Conservation (phyloP, 2,888 invertebrate genomes). For the Helicoverpa assulta region DNA sequence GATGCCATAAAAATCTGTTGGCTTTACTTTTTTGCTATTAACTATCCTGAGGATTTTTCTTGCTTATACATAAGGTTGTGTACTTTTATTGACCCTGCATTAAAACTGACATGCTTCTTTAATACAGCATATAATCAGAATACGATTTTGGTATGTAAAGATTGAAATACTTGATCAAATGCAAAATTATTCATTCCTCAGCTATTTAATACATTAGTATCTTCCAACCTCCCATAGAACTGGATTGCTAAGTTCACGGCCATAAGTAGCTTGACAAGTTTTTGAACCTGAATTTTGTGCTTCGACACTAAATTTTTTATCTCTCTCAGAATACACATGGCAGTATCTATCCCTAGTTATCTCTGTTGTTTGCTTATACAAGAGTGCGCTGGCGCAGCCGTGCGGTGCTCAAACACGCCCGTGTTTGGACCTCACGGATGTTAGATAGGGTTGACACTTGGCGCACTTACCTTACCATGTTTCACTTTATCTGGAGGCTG, state of each 20-base stretch:
- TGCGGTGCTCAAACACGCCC: constrained; percentile 75
- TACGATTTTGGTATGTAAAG: neutral
- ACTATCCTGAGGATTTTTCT: neutral
- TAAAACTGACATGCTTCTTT: neutral
- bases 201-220: constrained; percentile 1
- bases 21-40: constrained; percentile 8
- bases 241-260: neutral
- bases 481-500: constrained; percentile 16
- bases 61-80: neutral
- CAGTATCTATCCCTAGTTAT: constrained; percentile 64
- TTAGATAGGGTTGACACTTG: constrained; percentile 71
- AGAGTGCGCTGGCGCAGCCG: constrained; percentile 71
- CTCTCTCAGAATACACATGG: constrained; percentile 21
- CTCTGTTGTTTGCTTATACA: constrained; percentile 77
- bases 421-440: constrained; percentile 80
- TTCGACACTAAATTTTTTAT: constrained; percentile 6
- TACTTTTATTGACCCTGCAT: no score
- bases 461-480: constrained; percentile 28
- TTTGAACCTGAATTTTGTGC: neutral
- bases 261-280: neutral
- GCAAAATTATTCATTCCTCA: neutral
- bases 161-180: neutral
- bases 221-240: neutral
- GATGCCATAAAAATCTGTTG: constrained; percentile 2
- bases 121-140: neutral